A percentile compares a stretch with the other conserved stretches of the same genome.
Evolutionary conservation across 2,113 vertebrate genomes (phyloP).

Genomic region (Halcyon malimbica): DNA sequence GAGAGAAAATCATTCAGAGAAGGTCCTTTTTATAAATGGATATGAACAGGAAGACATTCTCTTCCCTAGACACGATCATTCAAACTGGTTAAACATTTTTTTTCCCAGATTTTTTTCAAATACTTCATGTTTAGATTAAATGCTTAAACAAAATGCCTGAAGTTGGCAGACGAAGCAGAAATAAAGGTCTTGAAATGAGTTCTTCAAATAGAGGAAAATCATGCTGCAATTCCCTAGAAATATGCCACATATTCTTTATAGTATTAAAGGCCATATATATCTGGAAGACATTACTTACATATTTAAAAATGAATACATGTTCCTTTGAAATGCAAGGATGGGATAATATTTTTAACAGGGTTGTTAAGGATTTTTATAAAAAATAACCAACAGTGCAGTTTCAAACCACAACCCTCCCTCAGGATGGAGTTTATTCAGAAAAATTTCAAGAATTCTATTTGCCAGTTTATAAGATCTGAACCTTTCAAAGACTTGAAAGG

Average conservation of each 20-base stretch:
- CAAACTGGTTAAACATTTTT: background rate
- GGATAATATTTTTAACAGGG: background rate
- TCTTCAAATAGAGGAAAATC: background rate
- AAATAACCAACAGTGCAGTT: background rate
- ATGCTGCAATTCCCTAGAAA: background rate
- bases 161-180: background rate
- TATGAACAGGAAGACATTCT: background rate
- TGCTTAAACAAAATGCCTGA: conserved; percentile 13
- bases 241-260: background rate
- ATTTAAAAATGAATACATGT: background rate
- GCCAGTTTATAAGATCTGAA: background rate
- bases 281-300: background rate
- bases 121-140: conserved; percentile 7
- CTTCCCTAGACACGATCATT: background rate
- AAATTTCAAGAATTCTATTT: background rate
- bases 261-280: background rate
- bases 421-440: background rate
- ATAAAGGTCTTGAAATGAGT: background rate
- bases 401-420: background rate
- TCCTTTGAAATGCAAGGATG: background rate
- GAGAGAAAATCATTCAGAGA: background rate
- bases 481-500: background rate
- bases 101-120: background rate
- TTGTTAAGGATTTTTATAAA: background rate
- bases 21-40: background rate